Base-by-base conservation (phyloP, 2,113 vertebrate genomes). In the Strix uralensis region DNA sequence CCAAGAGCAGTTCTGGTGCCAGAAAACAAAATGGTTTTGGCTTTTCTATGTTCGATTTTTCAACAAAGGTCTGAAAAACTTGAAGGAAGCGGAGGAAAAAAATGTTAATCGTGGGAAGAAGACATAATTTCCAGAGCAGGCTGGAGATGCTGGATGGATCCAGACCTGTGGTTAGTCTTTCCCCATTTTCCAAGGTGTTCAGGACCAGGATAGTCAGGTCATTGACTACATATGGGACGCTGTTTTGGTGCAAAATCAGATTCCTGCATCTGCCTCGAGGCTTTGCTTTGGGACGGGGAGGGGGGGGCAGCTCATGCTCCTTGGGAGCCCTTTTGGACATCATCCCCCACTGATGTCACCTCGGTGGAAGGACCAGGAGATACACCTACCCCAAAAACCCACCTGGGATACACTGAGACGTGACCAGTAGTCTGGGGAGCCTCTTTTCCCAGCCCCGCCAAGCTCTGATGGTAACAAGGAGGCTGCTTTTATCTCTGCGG, bases 401-500 rank as follows among this genome's bases (percentile, higher is more conserved):
- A 5, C 25, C 22, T 1, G 8, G 62, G 29, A 57, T 3, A 22
- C 20, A 0, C 29, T 0, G 5, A 66, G 78, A 26, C 0, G 2
- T 16, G n/a, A 59, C 17, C 61, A 15, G 70, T 36, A 61, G 16
- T 3, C 62, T n/a, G 2, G 10, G 63, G 38, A 92, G 22, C 11
- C 38, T 82, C 73, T 32, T 90, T 74, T 96, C 90, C 85, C 93
- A 94, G 71, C 92, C 70, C 40, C 4, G 4, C 55, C 32, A 8
- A 70, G 85, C 81, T 67, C 32, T 80, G 91, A 69, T 23, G 86
- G 54, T 80, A 29, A 75, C 42, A 25, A 77, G 84, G 78, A 92
- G 70, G 42, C 89, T 20, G 91, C 51, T 92, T 75, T 97, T 95
- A 91, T 97, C 96, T 94, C 81, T 4, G n/a, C 1, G 46, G 85